Base-by-base conservation (phyloP, 1,140 invertebrate genomes). In the Chlorops oryzae region DNA sequence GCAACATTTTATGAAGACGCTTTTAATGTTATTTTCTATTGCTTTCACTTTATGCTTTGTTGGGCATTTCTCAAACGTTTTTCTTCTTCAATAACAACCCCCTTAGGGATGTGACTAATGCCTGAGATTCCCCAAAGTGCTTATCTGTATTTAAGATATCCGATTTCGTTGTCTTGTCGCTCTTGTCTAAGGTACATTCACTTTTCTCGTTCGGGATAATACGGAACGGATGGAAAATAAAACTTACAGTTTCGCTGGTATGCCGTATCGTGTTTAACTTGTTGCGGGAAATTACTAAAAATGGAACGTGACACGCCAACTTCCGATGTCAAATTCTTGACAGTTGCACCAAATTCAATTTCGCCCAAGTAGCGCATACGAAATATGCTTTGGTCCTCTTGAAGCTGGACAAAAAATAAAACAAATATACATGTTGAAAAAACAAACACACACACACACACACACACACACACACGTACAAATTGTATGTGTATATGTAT, bases 341-440 rank as follows among this genome's bases (percentile, higher is more conserved):
- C 67, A 58, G 67, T 67, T 50, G 64, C 60, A 51, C 67, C 67
- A 60, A 70, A 65, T 63, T 70, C 67, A 63, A 70, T 65, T 69
- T 70, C 67, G 38, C 67, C 67, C 62, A 70, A 65, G 53, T 70
- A 70, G 50, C 67, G 64, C 67, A 70, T 70, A 22, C 67, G 66
- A 56, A 70, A 70, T 52, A 70, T 70, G 53, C 60, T 68, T 53
- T 70, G 67, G 63, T 70, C 67, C 57, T 70, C 67, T 70, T 70
- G 67, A 52, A 70, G 56, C 67, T 70, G 56, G n/a, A 53, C 63
- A 61, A 63, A 65, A 62, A 55, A 28, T 52, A 27, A 32, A 38
- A 25, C 42, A 34, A 28, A 44, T 50, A 40, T 28, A 20, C 32
- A 43, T 57, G 32, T 55, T 49, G n/a, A n/a, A n/a, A 25, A 17